Base-by-base conservation (phyloP, 2,797 vertebrate species). In the Atherinosoma microstoma region DNA sequence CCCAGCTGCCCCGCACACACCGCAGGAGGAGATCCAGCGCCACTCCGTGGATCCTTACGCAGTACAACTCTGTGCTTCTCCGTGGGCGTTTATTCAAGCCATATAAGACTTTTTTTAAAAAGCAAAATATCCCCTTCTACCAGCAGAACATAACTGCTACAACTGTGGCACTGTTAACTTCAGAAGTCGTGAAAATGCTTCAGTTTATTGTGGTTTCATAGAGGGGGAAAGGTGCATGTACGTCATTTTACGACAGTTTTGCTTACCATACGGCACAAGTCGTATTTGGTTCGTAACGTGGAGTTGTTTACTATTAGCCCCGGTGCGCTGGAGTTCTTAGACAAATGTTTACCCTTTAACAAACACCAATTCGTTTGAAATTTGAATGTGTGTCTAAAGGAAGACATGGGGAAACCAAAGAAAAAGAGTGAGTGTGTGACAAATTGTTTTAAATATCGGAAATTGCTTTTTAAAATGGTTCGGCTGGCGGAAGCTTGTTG, bases 351-450 rank as follows among this genome's bases (percentile, higher is more conserved):
- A 6, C 10, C 10, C 10, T 73, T 22, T 51, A 60, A 64, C 15
- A 54, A 1, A 2, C 0, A 16, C 2, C 1, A 2, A 4, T 0
- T 1, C 3, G 1, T 64, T 36, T 40, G 2, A 27, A 35, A 29
- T 12, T 3, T 1, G 0, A 35, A 27, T 2, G 0, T 24, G 12
- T 70, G 18, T 1, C 10, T n/a, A 3, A 18, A 68, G 10, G 20
- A 73, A 29, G 70, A 86, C 5, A 95, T 96, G 94, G 94, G 94
- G 53, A 95, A 96, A 64, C 94, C 93, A 60, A 95, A 93, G 87
- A 95, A 93, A 83, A 95, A 93, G 75, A 94, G 94, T 95, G 76
- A 93, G 94, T 89, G 4, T 73, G 45, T 47, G 62, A 35, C 22
- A 73, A 38, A 30, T 6, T n/a, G 30, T 62, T 60, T 35, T 30